A percentile compares a stretch with the other conserved stretches of the same genome.
phyloP scores from a whole-genome alignment of 2,888 invertebrate species.

The Andrena camellia region DNA sequence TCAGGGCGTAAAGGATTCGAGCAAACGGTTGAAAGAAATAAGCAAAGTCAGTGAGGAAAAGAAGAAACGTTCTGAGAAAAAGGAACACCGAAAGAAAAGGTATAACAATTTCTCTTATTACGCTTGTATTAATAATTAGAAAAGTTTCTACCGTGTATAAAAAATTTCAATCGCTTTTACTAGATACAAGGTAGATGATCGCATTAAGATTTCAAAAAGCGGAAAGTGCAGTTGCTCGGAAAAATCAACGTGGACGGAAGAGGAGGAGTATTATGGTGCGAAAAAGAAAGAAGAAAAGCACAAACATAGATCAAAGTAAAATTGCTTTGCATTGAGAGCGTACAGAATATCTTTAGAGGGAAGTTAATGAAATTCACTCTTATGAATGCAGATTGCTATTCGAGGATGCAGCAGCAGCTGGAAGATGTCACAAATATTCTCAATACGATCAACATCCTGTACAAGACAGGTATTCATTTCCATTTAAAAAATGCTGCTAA shows the following conservation, averaged over 20 bases:
- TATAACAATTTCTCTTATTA: neutral
- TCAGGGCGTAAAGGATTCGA: neutral
- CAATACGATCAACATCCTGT: neutral
- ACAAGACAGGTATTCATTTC: neutral
- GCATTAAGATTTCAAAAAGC: neutral
- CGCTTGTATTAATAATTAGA: neutral
- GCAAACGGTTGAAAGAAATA: neutral
- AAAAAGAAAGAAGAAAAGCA: neutral
- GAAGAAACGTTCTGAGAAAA: constrained; percentile 9
- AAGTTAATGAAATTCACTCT: neutral
- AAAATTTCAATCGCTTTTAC: neutral
- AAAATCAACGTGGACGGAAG: constrained; percentile 30
- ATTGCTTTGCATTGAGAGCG: neutral
- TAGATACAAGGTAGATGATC: constrained; percentile 1
- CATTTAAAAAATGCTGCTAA: neutral
- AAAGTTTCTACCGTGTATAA: neutral
- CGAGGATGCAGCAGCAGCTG: neutral
- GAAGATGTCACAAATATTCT: neutral
- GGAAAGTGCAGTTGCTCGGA: constrained; percentile 19
- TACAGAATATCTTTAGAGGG: neutral
- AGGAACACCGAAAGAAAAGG: neutral
- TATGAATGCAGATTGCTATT: neutral
- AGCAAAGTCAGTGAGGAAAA: neutral
- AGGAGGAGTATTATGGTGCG: constrained; percentile 4
- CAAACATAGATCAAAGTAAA: constrained; percentile 1